Base-by-base conservation (phyloP, 35 echinoderm and acorn worm species). In the Heliocidaris erythrogramma region DNA sequence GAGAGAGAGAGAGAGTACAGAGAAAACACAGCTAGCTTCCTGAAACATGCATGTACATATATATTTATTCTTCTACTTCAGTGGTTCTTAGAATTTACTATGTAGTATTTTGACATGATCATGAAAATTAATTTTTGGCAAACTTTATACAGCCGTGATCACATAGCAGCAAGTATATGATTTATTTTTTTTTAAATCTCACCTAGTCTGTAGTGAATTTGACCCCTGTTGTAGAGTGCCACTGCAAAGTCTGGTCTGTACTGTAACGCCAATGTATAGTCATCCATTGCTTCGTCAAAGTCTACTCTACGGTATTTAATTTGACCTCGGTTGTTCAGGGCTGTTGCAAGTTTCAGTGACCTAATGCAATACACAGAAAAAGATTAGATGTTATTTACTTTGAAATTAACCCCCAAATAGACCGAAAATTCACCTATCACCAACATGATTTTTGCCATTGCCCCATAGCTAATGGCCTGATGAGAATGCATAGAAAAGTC, bases 121-220 rank as follows among this genome's bases (percentile, higher is more conserved):
- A 42, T 86, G 11, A 48, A 30, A 78, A 31, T 30, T 32, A 48
- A 30, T 60, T 5, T 53, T 14, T 93, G 2, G 4, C 49, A 59
- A 59, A 59, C 31, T 71, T 94, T 6, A 14, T 13, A 30, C 24
- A 86, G 29, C 32, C n/a, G 35, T 85, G 48, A 13, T 30, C 32
- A 30, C 10, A 35, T 60, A 65, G 30, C 32, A 47, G 85, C 31
- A 31, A 9, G n/a, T 29, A 84, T 18, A 18, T 29, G 2, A 86
- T 10, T 21, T 4, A 0, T 3, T 88, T 42, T 48, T 9, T 42
- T 48, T 89, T 32, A 0, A 48, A 47, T 17, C 86, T 85, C 91
- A 99, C 98, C 96, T 96, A 99, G 92, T 92, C 98, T 96, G 92
- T 99, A 99, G 78, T 99, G 98, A 94, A 99, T 99, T 60, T 99